A percentile compares a stretch with the other conserved stretches of the same genome.
Conservation (phyloP, 2,888 invertebrate genomes). For the Drosophila niveifrons region DNA sequence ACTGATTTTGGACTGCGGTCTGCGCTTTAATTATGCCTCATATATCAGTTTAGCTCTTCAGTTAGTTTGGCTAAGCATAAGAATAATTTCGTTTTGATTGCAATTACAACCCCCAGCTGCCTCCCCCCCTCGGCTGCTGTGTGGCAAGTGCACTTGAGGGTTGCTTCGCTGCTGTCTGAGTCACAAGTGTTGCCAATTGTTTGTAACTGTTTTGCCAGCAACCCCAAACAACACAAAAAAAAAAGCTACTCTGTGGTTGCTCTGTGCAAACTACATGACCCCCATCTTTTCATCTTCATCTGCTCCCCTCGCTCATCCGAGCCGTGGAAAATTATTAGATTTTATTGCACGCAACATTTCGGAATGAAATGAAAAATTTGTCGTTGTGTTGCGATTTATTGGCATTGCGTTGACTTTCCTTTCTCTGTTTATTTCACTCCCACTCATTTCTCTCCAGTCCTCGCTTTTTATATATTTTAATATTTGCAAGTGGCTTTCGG, state of each 20-base stretch:
- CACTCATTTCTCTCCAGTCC: slow-evolving; percentile 9
- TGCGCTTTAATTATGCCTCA: slow-evolving; percentile 84
- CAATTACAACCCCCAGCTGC: slow-evolving; percentile 72
- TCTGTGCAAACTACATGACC: slow-evolving; percentile 34
- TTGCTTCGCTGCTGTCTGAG: slow-evolving; percentile 53
- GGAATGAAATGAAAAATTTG: slow-evolving; percentile 70
- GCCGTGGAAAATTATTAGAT: slow-evolving; percentile 71
- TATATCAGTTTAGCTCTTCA: slow-evolving; percentile 80
- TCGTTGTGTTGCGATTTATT: slow-evolving; percentile 71
- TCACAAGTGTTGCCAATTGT: slow-evolving; percentile 81
- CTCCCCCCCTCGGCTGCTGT: slow-evolving; percentile 7
- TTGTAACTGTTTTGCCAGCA: slow-evolving; percentile 72
- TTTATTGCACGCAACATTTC: slow-evolving; percentile 71
- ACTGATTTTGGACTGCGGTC: slow-evolving; percentile 75
- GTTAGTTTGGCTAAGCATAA: slow-evolving; percentile 63
- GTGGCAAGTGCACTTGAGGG: slow-evolving; percentile 71
- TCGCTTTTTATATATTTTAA: slow-evolving; percentile 62
- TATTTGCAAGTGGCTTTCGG: slow-evolving; percentile 76
- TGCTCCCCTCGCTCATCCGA: not conserved
- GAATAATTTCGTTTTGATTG: slow-evolving; percentile 84
- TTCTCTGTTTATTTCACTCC: not conserved
- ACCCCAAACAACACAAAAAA: slow-evolving; percentile 37
- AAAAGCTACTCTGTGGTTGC: slow-evolving; percentile 36
- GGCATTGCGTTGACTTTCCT: slow-evolving; percentile 27
- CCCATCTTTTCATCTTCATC: not conserved